Evolutionary conservation across 2,797 vertebrate species (phyloP).

Genomic region (Ataeniobius toweri): DNA sequence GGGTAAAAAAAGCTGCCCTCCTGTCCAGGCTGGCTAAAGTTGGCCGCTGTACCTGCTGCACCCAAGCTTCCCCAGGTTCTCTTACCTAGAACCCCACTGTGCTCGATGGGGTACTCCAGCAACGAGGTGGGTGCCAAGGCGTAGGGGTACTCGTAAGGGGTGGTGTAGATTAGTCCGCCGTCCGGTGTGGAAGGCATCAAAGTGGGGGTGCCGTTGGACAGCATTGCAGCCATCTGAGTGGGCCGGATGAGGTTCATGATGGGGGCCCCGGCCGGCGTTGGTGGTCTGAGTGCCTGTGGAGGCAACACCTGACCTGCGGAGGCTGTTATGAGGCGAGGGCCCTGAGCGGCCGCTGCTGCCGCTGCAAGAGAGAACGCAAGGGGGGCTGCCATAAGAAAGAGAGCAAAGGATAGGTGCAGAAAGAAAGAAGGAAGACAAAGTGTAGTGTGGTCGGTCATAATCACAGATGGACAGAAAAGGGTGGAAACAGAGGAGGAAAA

Average conservation of each 20-base stretch:
- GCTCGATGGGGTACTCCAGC: constrained; percentile 88
- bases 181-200: constrained; percentile 83
- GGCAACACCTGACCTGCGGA: constrained; percentile 80
- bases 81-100: constrained; percentile 88
- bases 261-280: constrained; percentile 75
- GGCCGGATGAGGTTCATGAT: constrained; percentile 88
- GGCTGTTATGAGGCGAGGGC: constrained; percentile 81
- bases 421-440: constrained; percentile 53
- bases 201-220: constrained; percentile 83
- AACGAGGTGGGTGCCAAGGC: constrained; percentile 86
- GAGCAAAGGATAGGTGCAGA: constrained; percentile 66
- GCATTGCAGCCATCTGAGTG: constrained; percentile 83
- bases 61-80: constrained; percentile 79
- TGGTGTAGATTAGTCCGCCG: constrained; percentile 85
- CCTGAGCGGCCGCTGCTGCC: constrained; percentile 84
- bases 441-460: constrained; percentile 60
- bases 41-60: constrained; percentile 63
- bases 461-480: constrained; percentile 68
- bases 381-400: constrained; percentile 84
- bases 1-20: constrained; percentile 83
- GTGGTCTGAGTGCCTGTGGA: constrained; percentile 76
- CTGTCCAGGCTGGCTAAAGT: constrained; percentile 78
- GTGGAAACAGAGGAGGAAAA: constrained; percentile 60
- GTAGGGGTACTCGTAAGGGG: constrained; percentile 86
- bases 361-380: constrained; percentile 90